A percentile compares a stretch with the other conserved stretches of the same genome.
Conservation (phyloP, 1,140 invertebrate genomes). For the Berghia stephanieae region DNA sequence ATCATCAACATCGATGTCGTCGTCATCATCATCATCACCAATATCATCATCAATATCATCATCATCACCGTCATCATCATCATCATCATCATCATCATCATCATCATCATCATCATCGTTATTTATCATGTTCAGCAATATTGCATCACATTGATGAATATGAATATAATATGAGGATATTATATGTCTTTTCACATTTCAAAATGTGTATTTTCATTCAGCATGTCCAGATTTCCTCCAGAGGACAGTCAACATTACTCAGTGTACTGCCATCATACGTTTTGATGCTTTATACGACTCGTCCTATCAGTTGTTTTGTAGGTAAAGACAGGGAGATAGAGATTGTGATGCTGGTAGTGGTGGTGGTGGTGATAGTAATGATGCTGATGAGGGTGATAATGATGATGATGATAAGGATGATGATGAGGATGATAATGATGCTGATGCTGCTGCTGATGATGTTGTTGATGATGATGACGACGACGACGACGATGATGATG, state of each 20-base stretch:
- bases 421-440: background rate
- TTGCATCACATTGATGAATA: too few species aligned
- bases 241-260: conserved; percentile 41
- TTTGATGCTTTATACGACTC: conserved; percentile 43
- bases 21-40: too few species aligned
- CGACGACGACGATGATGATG: conserved; percentile 5
- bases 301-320: conserved; percentile 37
- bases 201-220: conserved; percentile 6
- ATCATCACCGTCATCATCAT: conserved; percentile 4
- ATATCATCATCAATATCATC: background rate
- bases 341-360: background rate
- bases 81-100: conserved; percentile 7
- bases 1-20: too few species aligned
- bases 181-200: too few species aligned
- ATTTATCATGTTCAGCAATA: too few species aligned
- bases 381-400: background rate
- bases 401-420: background rate
- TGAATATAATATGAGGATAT: too few species aligned
- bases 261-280: conserved; percentile 41
- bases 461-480: conserved; percentile 9
- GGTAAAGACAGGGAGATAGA: conserved; percentile 26
- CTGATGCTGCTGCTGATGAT: background rate
- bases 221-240: conserved; percentile 41
- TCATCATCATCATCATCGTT: background rate
- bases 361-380: background rate